Evolutionary conservation across 2,888 invertebrate genomes (phyloP).

Genomic region (Sicus ferrugineus): DNA sequence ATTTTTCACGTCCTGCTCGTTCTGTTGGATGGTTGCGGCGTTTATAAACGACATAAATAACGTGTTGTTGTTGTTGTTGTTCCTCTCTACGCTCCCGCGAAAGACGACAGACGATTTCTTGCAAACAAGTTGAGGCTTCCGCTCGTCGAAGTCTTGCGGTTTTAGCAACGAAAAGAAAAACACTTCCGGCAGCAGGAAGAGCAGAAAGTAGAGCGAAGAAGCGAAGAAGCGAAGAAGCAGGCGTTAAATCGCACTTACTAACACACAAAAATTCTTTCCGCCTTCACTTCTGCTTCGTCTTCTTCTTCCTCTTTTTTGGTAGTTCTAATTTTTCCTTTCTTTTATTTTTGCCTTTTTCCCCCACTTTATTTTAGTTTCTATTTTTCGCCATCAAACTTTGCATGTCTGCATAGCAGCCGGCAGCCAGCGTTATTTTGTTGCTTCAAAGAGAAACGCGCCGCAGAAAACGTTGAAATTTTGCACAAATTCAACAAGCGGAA

Average conservation of each 20-base stretch:
- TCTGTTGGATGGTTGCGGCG: too few species aligned
- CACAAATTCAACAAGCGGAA: neutral
- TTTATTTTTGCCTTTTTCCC: neutral
- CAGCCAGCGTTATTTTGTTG: neutral
- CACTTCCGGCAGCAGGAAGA: neutral
- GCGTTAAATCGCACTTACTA: constrained; percentile 1
- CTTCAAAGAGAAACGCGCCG: too few species aligned
- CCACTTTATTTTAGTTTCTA: too few species aligned
- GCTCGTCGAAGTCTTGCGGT: neutral
- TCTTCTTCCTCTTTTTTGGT: neutral
- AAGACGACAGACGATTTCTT: too few species aligned
- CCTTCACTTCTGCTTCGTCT: neutral
- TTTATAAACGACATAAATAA: neutral
- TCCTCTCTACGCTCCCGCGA: neutral
- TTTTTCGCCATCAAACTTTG: neutral
- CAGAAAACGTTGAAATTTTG: neutral
- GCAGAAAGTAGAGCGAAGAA: neutral
- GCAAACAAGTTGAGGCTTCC: neutral
- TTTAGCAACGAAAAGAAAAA: neutral
- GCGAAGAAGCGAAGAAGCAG: constrained; percentile 2
- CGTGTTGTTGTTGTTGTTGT: neutral
- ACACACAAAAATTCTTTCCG: neutral
- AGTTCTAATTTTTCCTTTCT: neutral
- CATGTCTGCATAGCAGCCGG: neutral
- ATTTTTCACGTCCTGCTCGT: neutral